phyloP scores from a whole-genome alignment of 2,113 vertebrate genomes.

The Chionis minor region DNA sequence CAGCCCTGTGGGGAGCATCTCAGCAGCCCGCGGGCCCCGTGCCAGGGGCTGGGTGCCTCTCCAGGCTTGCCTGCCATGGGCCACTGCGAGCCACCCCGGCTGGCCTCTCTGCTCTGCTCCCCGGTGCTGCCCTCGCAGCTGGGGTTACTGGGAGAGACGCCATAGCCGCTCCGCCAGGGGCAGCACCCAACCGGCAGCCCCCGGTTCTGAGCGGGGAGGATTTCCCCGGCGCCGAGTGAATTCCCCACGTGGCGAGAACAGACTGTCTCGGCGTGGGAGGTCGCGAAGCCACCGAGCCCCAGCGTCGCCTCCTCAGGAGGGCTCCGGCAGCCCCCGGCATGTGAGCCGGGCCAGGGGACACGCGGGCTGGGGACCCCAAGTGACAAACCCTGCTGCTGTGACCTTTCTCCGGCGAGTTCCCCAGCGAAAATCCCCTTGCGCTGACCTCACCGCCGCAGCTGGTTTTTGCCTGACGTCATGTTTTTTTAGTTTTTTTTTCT shows the following conservation, averaged over 20 bases:
- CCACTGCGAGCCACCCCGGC: rapidly evolving
- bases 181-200: rapidly evolving
- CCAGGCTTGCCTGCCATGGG: rapidly evolving
- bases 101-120: neutral
- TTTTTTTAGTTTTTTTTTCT: neutral
- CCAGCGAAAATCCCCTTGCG: neutral
- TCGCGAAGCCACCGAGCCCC: neutral
- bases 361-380: neutral
- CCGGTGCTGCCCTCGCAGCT: neutral
- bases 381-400: neutral
- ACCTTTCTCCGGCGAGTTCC: neutral
- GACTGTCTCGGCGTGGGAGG: rapidly evolving
- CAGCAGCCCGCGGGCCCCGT: rapidly evolving
- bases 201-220: neutral
- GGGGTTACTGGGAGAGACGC: rapidly evolving
- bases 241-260: neutral
- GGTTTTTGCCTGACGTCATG: neutral
- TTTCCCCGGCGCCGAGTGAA: neutral
- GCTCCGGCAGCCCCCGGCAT: rapidly evolving
- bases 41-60: too few species aligned
- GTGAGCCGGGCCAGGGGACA: rapidly evolving
- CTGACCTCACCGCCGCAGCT: neutral
- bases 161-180: rapidly evolving
- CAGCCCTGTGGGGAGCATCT: too few species aligned
- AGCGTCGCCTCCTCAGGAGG: rapidly evolving